These are phyloP conservation scores for Macrosiphum euphorbiae DNA, from an alignment of 2,888 invertebrate species.

Conservation along the genomic window DNA sequence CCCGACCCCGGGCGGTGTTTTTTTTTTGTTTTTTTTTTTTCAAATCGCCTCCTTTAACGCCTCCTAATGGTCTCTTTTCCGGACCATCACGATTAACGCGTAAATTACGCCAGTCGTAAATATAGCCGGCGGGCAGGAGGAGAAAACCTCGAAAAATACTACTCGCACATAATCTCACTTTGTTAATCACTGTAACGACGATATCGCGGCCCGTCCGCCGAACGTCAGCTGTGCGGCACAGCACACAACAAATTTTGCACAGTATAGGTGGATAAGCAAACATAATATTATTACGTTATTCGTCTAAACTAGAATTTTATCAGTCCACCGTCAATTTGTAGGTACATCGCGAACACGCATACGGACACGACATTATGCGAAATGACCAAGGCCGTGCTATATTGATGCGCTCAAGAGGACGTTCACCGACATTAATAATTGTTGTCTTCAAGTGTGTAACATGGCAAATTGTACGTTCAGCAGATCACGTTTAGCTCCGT, in stretches of 20 bases:
- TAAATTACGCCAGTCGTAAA: conserved; percentile 30
- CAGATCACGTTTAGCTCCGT: no score
- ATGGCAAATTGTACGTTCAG: no score
- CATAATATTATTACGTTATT: background rate
- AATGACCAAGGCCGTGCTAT: background rate
- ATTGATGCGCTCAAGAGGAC: background rate
- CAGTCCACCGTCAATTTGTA: background rate
- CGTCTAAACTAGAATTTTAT: background rate
- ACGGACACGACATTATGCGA: background rate
- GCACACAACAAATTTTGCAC: background rate
- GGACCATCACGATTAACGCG: conserved; percentile 43
- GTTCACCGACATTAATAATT: no score
- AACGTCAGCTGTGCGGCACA: background rate
- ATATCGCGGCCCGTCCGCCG: background rate
- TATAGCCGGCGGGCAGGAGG: background rate
- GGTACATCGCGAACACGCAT: background rate
- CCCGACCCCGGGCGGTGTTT: background rate
- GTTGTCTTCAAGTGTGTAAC: no score
- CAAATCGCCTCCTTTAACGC: conserved; percentile 34
- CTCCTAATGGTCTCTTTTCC: conserved; percentile 24
- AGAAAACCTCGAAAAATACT: conserved; percentile 15
- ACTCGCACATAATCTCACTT: background rate
- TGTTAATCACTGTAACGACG: conserved; percentile 47
- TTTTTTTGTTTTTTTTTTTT: background rate
- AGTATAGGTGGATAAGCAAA: background rate